Evolutionary conservation across 1,140 invertebrate species (phyloP).

Genomic region (Macrocentrus cingulum): DNA sequence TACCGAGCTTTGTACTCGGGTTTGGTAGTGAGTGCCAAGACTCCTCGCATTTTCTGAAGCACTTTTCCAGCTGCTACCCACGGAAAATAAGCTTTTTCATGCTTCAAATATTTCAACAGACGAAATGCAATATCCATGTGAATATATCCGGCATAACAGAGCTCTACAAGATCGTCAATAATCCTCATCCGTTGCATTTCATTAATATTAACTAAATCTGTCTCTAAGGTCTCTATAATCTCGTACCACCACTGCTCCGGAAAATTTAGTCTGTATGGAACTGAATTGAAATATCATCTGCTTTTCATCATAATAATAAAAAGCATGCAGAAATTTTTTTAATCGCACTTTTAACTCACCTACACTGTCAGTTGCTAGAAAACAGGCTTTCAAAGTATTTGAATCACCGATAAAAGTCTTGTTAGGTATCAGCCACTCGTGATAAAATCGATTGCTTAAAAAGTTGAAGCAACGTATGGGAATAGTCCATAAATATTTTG

Average conservation of each 20-base stretch:
- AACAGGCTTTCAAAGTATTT: slow-evolving; percentile 1
- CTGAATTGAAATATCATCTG: not conserved
- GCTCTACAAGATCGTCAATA: slow-evolving; percentile 15
- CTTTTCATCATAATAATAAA: not conserved
- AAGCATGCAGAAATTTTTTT: not conserved
- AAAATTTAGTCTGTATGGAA: slow-evolving; percentile 18
- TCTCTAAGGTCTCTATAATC: slow-evolving; percentile 1
- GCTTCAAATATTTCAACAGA: slow-evolving; percentile 60
- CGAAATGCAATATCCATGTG: slow-evolving; percentile 44
- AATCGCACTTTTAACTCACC: slow-evolving; percentile 6
- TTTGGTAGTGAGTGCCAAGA: not conserved
- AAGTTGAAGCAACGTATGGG: slow-evolving; percentile 3
- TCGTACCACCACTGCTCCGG: slow-evolving; percentile 18
- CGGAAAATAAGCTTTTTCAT: slow-evolving; percentile 64
- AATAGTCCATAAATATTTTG: slow-evolving; percentile 3
- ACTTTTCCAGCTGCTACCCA: slow-evolving; percentile 59
- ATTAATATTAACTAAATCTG: not conserved
- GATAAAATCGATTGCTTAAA: not conserved
- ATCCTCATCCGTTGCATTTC: slow-evolving; percentile 19
- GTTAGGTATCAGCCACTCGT: slow-evolving; percentile 3
- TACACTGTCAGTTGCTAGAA: not conserved
- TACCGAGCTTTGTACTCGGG: not conserved
- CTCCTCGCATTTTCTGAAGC: slow-evolving; percentile 1
- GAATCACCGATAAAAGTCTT: not conserved
- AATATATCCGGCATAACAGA: slow-evolving; percentile 11